These are phyloP conservation scores for Enteromius thamalakanensis DNA, from an alignment of 2,797 vertebrate species.

Conservation along the genomic window DNA sequence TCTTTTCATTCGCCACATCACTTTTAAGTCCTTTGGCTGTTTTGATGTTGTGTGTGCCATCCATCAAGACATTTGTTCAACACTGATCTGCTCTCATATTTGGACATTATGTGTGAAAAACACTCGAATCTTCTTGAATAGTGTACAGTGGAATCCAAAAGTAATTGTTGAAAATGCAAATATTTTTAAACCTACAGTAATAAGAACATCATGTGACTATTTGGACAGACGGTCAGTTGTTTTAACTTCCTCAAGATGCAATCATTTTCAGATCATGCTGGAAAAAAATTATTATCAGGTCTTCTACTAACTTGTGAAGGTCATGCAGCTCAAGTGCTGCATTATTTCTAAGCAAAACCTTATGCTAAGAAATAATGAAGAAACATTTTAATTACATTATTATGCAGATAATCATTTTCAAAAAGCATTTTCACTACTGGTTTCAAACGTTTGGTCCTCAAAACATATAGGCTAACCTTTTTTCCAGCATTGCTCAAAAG, in stretches of 20 bases:
- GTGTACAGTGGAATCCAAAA: neutral
- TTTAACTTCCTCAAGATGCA: slow-evolving; percentile 1
- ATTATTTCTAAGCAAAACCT: neutral
- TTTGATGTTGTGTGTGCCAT: slow-evolving; percentile 45
- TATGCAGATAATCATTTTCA: neutral
- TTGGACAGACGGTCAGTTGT: neutral
- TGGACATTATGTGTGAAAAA: neutral
- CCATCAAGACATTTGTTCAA: slow-evolving; percentile 57
- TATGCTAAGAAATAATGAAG: neutral
- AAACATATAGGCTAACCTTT: neutral
- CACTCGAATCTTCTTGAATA: neutral
- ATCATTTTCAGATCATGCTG: neutral
- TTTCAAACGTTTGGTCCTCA: neutral
- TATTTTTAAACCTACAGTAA: too few species aligned
- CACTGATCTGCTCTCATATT: slow-evolving; percentile 28
- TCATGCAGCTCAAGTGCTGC: neutral
- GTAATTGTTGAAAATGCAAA: neutral
- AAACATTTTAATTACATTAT: neutral
- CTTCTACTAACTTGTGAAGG: neutral
- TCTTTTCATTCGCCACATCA: slow-evolving; percentile 30
- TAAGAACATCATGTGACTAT: neutral
- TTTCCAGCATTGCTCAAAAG: neutral
- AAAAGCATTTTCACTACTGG: neutral
- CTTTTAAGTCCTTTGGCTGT: slow-evolving; percentile 44
- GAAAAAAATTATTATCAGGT: neutral